A percentile compares a stretch with the other conserved stretches of the same genome.
phyloP scores from a whole-genome alignment of 2,797 vertebrate species.

The Neoniphon sammara region DNA sequence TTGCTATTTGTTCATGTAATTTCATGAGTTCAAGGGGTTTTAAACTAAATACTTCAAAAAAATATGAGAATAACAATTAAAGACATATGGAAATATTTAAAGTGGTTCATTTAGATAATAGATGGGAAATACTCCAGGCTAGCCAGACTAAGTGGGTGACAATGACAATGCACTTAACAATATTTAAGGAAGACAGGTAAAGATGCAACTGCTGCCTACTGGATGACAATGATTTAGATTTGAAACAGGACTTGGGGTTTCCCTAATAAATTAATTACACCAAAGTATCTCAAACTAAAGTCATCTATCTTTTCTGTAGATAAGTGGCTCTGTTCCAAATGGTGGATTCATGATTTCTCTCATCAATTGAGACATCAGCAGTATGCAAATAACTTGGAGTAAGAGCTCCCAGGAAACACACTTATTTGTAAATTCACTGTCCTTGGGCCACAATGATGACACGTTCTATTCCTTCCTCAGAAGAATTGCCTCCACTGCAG shows the following conservation, averaged over 20 bases:
- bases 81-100: too few species aligned
- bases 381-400: slow-evolving; percentile 48
- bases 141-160: too few species aligned
- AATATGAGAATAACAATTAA: too few species aligned
- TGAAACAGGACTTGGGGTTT: slow-evolving; percentile 1
- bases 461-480: slow-evolving; percentile 15
- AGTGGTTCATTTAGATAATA: too few species aligned
- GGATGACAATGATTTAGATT: slow-evolving; percentile 1
- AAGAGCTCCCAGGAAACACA: slow-evolving; percentile 24
- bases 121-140: too few species aligned
- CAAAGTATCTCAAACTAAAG: background rate
- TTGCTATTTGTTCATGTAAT: too few species aligned
- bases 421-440: slow-evolving; percentile 28
- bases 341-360: slow-evolving; percentile 15
- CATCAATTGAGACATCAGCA: slow-evolving; percentile 44
- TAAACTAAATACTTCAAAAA: too few species aligned
- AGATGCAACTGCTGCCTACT: background rate
- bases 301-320: background rate
- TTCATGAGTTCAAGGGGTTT: too few species aligned
- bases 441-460: slow-evolving; percentile 16
- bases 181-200: background rate
- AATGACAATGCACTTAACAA: background rate
- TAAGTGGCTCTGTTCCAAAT: slow-evolving; percentile 16
- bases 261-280: background rate
- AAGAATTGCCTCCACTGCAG: slow-evolving; percentile 25